Percentiles rank a stretch among this genome's conserved stretches.
These are phyloP conservation scores for Digitonthophagus gazella DNA, from an alignment of 2,888 invertebrate genomes.

Conservation along the genomic window DNA sequence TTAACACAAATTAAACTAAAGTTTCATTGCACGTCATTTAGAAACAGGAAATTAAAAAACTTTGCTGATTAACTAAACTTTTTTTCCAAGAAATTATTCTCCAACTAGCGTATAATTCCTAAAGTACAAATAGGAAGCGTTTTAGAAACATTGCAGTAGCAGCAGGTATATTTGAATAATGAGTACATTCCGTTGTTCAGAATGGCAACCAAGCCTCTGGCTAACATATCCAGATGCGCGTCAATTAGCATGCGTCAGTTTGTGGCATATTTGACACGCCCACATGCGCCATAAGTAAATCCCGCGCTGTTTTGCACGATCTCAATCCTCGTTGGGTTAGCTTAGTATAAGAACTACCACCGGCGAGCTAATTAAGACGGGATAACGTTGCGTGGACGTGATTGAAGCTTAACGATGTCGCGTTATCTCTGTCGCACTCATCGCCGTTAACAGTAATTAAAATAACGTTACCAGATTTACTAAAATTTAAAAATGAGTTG, in stretches of 20 bases:
- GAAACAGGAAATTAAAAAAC: too few relatives aligned
- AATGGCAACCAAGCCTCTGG: neutral
- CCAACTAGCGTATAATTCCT: too few relatives aligned
- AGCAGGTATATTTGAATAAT: neutral
- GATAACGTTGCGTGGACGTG: neutral
- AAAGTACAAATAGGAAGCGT: neutral
- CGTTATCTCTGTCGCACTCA: neutral
- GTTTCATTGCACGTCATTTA: too few relatives aligned
- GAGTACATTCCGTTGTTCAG: neutral
- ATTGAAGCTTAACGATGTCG: neutral
- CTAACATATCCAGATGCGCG: neutral
- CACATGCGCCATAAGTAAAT: neutral
- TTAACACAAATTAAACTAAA: too few relatives aligned
- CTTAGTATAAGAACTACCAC: neutral
- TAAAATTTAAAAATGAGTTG: too few relatives aligned
- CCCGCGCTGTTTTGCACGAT: neutral
- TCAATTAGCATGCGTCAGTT: neutral
- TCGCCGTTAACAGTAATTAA: neutral
- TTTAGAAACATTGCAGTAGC: neutral
- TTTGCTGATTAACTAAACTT: neutral
- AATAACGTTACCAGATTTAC: too few relatives aligned
- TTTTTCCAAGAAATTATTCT: neutral
- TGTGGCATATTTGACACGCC: neutral
- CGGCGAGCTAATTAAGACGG: neutral
- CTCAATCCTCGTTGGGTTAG: neutral